These are phyloP conservation scores for Nothoprocta pentlandii DNA, from an alignment of 2,113 vertebrate species.

Conservation along the genomic window DNA sequence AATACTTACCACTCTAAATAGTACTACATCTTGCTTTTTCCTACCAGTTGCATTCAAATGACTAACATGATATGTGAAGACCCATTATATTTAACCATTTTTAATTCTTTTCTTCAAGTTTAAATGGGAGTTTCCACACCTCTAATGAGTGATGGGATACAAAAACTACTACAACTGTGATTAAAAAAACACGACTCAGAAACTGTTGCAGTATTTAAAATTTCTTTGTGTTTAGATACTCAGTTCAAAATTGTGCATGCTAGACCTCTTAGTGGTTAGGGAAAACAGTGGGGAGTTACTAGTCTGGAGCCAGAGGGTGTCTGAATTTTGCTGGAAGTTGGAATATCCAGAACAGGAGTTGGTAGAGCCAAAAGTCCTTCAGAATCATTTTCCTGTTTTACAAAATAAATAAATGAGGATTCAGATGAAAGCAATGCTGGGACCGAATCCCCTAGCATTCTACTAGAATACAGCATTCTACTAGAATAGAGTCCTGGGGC, in stretches of 20 bases:
- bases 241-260: slow-evolving; percentile 13
- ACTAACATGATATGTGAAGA: neutral
- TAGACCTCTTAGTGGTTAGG: slow-evolving; percentile 69
- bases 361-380: slow-evolving; percentile 54
- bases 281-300: slow-evolving; percentile 68
- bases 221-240: slow-evolving; percentile 51
- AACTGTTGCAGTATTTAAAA: neutral
- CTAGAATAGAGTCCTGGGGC: neutral
- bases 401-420: slow-evolving; percentile 58
- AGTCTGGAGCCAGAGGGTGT: slow-evolving; percentile 69
- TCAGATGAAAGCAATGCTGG: slow-evolving; percentile 43
- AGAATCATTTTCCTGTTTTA: slow-evolving; percentile 62
- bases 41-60: neutral
- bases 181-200: slow-evolving; percentile 4
- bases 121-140: neutral
- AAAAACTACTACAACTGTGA: slow-evolving; percentile 31
- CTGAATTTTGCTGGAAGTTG: slow-evolving; percentile 63
- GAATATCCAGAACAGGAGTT: slow-evolving; percentile 49
- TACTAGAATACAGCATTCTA: neutral
- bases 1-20: neutral
- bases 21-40: neutral
- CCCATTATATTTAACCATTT: neutral
- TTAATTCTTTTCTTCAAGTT: slow-evolving; percentile 26
- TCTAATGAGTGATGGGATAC: neutral
- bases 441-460: slow-evolving; percentile 14